phyloP scores from a whole-genome alignment of 2,113 vertebrate species.

The Paradisaea rubra region DNA sequence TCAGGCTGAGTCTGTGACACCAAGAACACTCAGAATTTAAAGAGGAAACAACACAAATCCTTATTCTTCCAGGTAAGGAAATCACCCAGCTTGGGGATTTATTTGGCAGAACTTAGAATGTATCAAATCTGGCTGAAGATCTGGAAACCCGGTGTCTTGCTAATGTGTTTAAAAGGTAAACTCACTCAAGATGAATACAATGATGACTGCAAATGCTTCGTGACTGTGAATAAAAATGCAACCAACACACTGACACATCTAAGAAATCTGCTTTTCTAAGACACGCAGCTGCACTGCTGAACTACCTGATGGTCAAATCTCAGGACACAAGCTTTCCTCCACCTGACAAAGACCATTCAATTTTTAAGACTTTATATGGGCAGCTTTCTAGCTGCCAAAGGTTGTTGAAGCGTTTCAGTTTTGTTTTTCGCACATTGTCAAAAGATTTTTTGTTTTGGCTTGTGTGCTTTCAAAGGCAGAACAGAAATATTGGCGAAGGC shows the following conservation, averaged over 20 bases:
- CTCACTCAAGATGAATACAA: background rate
- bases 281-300: background rate
- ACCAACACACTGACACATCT: background rate
- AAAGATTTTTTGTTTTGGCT: conserved; percentile 46
- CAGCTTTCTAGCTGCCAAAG: background rate
- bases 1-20: background rate
- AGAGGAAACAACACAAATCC: background rate
- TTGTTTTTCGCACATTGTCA: conserved; percentile 24
- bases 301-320: background rate
- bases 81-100: background rate
- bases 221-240: background rate
- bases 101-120: background rate
- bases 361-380: background rate
- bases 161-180: background rate
- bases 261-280: background rate
- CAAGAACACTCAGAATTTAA: background rate
- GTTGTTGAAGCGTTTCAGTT: background rate
- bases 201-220: background rate
- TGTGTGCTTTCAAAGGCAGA: background rate
- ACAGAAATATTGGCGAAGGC: conserved; percentile 32
- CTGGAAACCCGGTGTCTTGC: background rate
- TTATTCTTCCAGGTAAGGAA: background rate
- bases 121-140: background rate
- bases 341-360: background rate
- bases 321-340: background rate